Evolutionary conservation across 2,888 invertebrate genomes (phyloP).

Genomic region (Tipula helvola): DNA sequence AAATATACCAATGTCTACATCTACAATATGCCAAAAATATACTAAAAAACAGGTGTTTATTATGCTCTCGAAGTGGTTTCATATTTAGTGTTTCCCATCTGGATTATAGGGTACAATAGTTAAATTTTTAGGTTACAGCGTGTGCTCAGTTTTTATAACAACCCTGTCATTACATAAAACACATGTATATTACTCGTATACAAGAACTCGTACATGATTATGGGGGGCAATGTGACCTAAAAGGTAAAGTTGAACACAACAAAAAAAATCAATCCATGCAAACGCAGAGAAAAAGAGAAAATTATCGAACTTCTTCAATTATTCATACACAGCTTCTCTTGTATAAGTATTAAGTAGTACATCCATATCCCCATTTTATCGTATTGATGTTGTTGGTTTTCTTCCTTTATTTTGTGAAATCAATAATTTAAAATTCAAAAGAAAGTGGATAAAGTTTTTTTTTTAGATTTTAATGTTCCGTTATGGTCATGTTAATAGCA

Average conservation of each 20-base stretch:
- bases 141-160: background rate
- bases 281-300: background rate
- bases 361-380: background rate
- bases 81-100: background rate
- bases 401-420: background rate
- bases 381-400: background rate
- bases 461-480: background rate
- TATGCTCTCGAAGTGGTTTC: background rate
- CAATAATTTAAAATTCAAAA: background rate
- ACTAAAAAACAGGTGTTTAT: background rate
- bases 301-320: background rate
- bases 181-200: background rate
- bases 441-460: background rate
- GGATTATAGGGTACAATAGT: background rate
- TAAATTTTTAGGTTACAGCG: background rate
- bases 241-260: background rate
- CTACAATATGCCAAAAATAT: background rate
- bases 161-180: background rate
- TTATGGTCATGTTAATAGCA: background rate
- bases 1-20: background rate
- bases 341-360: too few species aligned
- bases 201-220: background rate
- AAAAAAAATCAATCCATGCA: background rate
- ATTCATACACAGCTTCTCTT: background rate
- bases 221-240: background rate